phyloP scores from a whole-genome alignment of 1,140 invertebrate genomes.

The Drosophila sulfurigaster region DNA sequence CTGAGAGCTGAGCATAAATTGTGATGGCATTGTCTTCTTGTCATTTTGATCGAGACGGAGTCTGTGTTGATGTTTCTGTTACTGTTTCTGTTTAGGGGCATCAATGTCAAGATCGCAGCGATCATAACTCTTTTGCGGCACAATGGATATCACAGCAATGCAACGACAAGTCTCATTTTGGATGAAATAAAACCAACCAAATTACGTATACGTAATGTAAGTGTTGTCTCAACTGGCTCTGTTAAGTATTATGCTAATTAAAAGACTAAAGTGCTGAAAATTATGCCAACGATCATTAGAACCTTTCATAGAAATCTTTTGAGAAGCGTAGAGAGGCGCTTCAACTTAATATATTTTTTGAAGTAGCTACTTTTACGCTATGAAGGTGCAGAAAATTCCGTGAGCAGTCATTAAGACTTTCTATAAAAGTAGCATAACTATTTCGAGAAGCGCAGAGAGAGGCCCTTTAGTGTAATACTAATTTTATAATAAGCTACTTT shows the following conservation, averaged over 20 bases:
- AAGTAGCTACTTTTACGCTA: too few relatives aligned
- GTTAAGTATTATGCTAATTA: not conserved
- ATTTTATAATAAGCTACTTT: too few relatives aligned
- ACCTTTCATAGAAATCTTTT: too few relatives aligned
- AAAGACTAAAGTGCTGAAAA: too few relatives aligned
- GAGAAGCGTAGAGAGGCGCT: too few relatives aligned
- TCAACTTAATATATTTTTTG: too few relatives aligned
- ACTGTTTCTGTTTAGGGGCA: slow-evolving; percentile 10
- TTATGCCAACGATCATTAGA: too few relatives aligned
- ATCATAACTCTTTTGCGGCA: slow-evolving; percentile 20
- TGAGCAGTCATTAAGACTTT: too few relatives aligned
- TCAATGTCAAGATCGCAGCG: slow-evolving; percentile 51
- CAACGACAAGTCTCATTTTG: not conserved
- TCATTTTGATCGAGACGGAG: slow-evolving; percentile 12
- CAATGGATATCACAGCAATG: not conserved
- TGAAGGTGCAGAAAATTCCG: too few relatives aligned
- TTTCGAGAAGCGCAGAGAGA: too few relatives aligned
- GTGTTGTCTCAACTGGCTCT: not conserved
- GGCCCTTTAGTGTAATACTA: too few relatives aligned
- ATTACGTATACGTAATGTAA: not conserved
- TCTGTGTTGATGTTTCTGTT: not conserved
- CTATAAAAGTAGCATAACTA: too few relatives aligned
- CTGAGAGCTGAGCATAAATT: slow-evolving; percentile 39
- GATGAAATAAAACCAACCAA: not conserved
- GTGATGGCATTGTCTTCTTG: slow-evolving; percentile 33